A percentile compares a stretch with the other conserved stretches of the same genome.
Evolutionary conservation across 2,113 vertebrate species (phyloP).

Genomic region (Grallaria varia): DNA sequence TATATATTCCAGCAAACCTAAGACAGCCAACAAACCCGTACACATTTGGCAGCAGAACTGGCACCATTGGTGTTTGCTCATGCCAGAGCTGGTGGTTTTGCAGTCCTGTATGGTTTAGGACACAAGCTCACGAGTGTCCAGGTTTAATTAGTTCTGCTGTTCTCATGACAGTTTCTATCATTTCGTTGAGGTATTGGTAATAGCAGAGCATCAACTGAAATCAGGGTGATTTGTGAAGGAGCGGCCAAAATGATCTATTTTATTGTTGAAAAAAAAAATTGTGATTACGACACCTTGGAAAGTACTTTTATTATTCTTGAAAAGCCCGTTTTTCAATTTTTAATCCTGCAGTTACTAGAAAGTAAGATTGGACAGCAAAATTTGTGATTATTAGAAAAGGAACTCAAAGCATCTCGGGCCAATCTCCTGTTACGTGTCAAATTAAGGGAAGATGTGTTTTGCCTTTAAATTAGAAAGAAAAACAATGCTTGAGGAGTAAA

Average conservation of each 20-base stretch:
- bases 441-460: not conserved
- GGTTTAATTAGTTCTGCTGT: not conserved
- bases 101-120: not conserved
- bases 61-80: not conserved
- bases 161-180: not conserved
- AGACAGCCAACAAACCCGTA: not conserved
- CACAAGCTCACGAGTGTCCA: not conserved
- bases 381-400: not conserved
- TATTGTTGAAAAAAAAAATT: not conserved
- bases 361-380: not conserved
- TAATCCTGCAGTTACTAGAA: not conserved
- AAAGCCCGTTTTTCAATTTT: not conserved
- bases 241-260: not conserved
- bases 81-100: not conserved
- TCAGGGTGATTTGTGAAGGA: not conserved
- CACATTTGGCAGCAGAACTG: not conserved
- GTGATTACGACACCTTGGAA: not conserved
- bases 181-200: not conserved
- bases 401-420: not conserved
- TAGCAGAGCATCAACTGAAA: not conserved
- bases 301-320: not conserved
- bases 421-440: not conserved
- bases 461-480: constrained; percentile 15
- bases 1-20: not conserved
- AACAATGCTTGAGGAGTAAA: constrained; percentile 5